phyloP scores from a whole-genome alignment of 2,797 vertebrate species.

The Nannoperca obscura region DNA sequence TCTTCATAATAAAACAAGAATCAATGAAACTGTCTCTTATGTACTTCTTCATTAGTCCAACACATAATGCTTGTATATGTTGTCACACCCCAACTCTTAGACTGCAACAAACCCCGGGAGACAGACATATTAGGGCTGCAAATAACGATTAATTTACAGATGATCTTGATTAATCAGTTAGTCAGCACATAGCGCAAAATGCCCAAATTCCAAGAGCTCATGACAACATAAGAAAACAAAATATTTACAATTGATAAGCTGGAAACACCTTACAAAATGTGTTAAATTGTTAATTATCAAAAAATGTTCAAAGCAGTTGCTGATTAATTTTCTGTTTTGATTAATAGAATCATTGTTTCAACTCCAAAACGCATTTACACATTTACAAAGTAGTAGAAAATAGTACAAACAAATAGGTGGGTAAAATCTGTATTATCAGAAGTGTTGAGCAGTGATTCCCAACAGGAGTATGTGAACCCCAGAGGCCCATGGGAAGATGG shows the following conservation, averaged over 20 bases:
- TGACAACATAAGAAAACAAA: background rate
- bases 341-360: background rate
- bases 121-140: background rate
- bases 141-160: background rate
- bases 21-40: background rate
- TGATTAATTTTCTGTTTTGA: background rate
- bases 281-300: background rate
- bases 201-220: no score
- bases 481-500: background rate
- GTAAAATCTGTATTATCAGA: background rate
- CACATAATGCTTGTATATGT: background rate
- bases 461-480: background rate
- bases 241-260: background rate
- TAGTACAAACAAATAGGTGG: background rate
- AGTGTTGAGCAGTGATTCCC: background rate
- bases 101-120: no score
- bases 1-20: slow-evolving; percentile 70
- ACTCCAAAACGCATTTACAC: background rate
- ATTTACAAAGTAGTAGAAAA: background rate
- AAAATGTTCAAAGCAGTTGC: background rate
- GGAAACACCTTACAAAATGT: background rate
- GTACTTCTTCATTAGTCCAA: background rate
- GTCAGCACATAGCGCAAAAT: background rate
- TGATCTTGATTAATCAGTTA: background rate
- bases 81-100: background rate